Base-by-base conservation (phyloP, 2,888 invertebrate species). In the Polydrusus tereticollis region DNA sequence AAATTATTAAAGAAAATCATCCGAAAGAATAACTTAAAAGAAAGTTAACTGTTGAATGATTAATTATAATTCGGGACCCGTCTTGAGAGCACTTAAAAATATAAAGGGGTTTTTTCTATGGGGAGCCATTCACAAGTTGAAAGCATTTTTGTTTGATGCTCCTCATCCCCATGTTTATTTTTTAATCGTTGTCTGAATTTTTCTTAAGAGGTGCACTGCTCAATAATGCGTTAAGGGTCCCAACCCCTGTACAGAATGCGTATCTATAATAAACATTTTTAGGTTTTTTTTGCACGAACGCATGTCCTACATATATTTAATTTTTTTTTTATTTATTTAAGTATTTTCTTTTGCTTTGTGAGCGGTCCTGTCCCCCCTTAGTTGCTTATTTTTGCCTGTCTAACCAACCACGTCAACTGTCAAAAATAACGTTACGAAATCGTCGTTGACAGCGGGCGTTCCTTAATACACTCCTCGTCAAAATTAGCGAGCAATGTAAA, bases 41-140 rank as follows among this genome's bases (percentile, higher is more conserved):
- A 63, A 68, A 72, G 67, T 68, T 76, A 74, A 78, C 76, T 76
- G 73, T 72, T 68, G 55, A 69, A 69, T 74, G 74, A 75, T 75
- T 73, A 79, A 79, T 80, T 80, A 84, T 84, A 80, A 81, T 83
- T 84, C 84, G 83, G 79, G 78, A 82, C 82, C 83, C 78, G 78
- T 77, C 79, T 78, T 76, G 57, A 64, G 72, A 75, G 75, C 84
- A 84, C 80, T 81, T 81, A 81, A 81, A 80, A 81, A 80, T 80
- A 77, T 79, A 78, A 81, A 81, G 63, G 79, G 78, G 76, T 76
- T 77, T 80, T 79, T 80, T 80, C 77, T 75, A 73, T 70, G 73
- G 75, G 77, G 77, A 79, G 79, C 81, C 79, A 81, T 81, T 80
- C 68, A 79, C 74, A 21, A 66, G 75, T 79, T 80, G 78, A 82